Percentiles rank a stretch among this genome's conserved stretches.
phyloP scores from a whole-genome alignment of 2,113 vertebrate species.

The Geococcyx californianus region DNA sequence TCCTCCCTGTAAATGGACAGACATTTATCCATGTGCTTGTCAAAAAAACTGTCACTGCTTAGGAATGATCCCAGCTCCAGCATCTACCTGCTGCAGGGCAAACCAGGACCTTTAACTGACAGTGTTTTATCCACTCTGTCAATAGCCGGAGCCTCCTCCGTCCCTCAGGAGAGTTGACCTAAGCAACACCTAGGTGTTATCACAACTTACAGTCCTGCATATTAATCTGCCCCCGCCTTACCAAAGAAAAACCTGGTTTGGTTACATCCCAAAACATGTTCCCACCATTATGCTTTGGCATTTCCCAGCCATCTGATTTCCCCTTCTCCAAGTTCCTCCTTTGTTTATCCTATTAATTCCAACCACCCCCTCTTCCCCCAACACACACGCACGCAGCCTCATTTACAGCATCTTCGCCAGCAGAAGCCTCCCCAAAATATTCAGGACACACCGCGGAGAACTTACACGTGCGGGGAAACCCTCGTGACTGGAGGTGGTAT shows the following conservation, averaged over 20 bases:
- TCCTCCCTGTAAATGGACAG: neutral
- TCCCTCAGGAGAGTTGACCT: neutral
- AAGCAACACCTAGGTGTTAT: neutral
- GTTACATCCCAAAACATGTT: constrained; percentile 53
- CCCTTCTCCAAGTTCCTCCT: constrained; percentile 65
- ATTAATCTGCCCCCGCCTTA: neutral
- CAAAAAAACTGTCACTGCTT: neutral
- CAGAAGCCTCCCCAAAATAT: constrained; percentile 64
- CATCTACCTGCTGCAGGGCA: neutral
- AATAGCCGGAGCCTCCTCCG: neutral
- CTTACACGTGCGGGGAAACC: constrained; percentile 53
- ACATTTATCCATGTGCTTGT: neutral
- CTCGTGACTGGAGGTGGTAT: constrained; percentile 24
- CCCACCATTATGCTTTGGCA: constrained; percentile 57
- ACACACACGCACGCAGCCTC: constrained; percentile 68
- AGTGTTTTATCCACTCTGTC: neutral
- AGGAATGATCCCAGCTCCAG: neutral
- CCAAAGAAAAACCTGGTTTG: constrained; percentile 5
- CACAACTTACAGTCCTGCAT: neutral
- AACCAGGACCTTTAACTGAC: neutral
- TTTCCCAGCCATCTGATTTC: constrained; percentile 74
- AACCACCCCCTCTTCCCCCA: constrained; percentile 71
- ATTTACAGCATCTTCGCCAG: constrained; percentile 27
- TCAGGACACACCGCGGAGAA: constrained; percentile 39
- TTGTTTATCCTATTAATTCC: constrained; percentile 74